Base-by-base conservation (phyloP, 2,888 invertebrate genomes). In the Ophioninae sp. region DNA sequence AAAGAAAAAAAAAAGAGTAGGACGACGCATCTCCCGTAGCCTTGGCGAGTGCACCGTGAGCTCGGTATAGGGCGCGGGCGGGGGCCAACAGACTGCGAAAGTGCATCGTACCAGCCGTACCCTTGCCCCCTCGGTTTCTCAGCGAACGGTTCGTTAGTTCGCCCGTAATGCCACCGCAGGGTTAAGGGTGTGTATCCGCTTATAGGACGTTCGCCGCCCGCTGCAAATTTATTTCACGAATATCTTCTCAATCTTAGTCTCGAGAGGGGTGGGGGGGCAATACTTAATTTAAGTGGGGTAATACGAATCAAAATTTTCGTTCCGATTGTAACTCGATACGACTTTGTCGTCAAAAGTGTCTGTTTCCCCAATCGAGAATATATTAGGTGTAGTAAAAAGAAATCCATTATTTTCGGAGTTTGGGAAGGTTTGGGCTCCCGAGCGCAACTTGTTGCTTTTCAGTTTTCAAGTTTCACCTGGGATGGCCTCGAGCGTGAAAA, bases 141-240 rank as follows among this genome's bases (percentile, higher is more conserved):
- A 39, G 68, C 63, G 81, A 73, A 69, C 78, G 69, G 83, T 85
- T 85, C 83, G 79, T 85, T 83, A 85, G 81, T 64, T 80, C 79
- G 63, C 64, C 76, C 81, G 17, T 51, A 83, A 81, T 73, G 68
- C 73, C 81, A 75, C 51, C 81, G 71, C 63, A 72, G 41, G 59
- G 71, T 79, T 75, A 82, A 79, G 58, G 79, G 73, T 63, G 44
- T 9, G 51, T 22, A 51, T 51, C 67, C 72, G 23, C 71, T 61
- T 75, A 72, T 22, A 58, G n/a, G 61, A 51, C 59, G 30, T 69
- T 77, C 63, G 61, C 68, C n/a, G 64, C 37, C 58, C 64, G 63
- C 41, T 72, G 23, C 58, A 37, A 65, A 64, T 51, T 56, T 64
- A 56, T 65, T 79, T 72, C 20, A 23, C 20, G 39, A 20, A 68